Evolutionary conservation across 2,113 vertebrate species (phyloP), one percentile per base, ranked within the genome.

Genomic region (Carollia perspicillata): DNA sequence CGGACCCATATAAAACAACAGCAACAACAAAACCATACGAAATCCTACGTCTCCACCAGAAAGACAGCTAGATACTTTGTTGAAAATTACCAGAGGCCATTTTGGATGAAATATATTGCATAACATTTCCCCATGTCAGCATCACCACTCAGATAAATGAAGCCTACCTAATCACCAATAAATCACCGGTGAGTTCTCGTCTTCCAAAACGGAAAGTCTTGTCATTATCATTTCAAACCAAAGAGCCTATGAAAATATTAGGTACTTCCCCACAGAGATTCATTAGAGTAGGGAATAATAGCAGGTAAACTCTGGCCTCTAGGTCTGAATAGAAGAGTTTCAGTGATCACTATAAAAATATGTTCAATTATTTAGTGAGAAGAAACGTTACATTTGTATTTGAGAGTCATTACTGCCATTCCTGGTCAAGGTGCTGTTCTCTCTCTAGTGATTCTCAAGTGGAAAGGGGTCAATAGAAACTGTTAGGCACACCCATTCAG

Each of bases 161-260:
- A 96, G 30, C 44, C 47, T 69, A 68, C 33, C 40, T 63, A 83
- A 83, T 89, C n/a, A 30, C 26, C 28, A 75, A 3, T 83, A 55
- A 86, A 58, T 94, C 47, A 90, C 53, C 35, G 53, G 4, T 60
- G 47, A 63, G 22, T 81, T 91, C 69, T 90, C 40, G 33, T 93
- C 47, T 75, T 95, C 40, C 44, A 86, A 92, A 90, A 84, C 28
- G 58, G 13, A 63, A 72, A 72, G 8, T 33, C 18, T 71, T 80
- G 72, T 90, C 66, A 90, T 40, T 79, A 87, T 71, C 58, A 95
- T 89, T 96, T 89, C 71, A 88, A 90, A 89, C 58, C 33, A 92
- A 87, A 75, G 17, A 90, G 20, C 22, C 26, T 81, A 20, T 90
- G 60, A 30, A 30, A 30, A 71, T 17, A 12, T 33, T 47, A 93